Percentiles rank a stretch among this genome's conserved stretches.
These are phyloP conservation scores for Apeira syringaria DNA, from an alignment of 2,888 invertebrate genomes.

Conservation along the genomic window DNA sequence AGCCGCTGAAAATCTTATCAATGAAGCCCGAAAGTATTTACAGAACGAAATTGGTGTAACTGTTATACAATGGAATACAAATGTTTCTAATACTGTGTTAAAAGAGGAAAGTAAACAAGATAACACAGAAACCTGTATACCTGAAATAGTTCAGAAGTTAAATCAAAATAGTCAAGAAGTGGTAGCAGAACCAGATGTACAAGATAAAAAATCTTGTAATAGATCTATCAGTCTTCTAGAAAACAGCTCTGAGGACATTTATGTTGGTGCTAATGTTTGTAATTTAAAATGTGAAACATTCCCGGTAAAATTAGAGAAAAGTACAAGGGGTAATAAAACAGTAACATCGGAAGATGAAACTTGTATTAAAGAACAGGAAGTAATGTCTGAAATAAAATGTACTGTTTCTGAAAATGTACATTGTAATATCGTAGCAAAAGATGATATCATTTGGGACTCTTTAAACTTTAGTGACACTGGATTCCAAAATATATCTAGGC, in stretches of 20 bases:
- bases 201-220: slow-evolving; percentile 2
- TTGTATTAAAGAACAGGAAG: slow-evolving; percentile 1
- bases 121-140: slow-evolving; percentile 1
- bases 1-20: slow-evolving; percentile 90
- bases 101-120: slow-evolving; percentile 16
- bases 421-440: slow-evolving; percentile 30
- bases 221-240: slow-evolving; percentile 11
- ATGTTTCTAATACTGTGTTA: slow-evolving; percentile 17
- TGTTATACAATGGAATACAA: slow-evolving; percentile 86
- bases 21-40: slow-evolving; percentile 89
- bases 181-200: slow-evolving; percentile 1
- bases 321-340: not conserved
- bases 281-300: slow-evolving; percentile 6
- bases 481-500: slow-evolving; percentile 56
- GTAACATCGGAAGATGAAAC: not conserved
- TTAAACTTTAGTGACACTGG: slow-evolving; percentile 60
- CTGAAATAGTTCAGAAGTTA: not conserved
- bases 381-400: slow-evolving; percentile 12
- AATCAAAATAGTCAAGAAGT: not conserved
- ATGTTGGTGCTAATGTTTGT: slow-evolving; percentile 13
- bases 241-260: slow-evolving; percentile 24
- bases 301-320: not conserved
- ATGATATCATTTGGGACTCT: slow-evolving; percentile 67
- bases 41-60: slow-evolving; percentile 89
- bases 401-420: slow-evolving; percentile 7